These are phyloP conservation scores for Micromussa lordhowensis DNA, from an alignment of 92 coral and sea anemone species.

Conservation along the genomic window DNA sequence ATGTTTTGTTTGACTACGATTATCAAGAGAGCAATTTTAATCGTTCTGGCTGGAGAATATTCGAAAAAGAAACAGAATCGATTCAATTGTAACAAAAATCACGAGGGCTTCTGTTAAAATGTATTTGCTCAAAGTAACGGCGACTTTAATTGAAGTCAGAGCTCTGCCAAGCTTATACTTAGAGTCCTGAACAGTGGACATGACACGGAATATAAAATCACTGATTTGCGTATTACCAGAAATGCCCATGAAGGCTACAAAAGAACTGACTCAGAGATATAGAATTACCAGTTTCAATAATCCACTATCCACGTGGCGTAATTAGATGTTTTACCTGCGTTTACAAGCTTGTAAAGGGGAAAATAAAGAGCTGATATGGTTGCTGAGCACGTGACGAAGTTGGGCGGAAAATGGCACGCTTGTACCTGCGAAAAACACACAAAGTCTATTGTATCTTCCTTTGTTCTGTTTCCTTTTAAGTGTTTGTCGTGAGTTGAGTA, in stretches of 20 bases:
- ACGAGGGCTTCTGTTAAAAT: no score
- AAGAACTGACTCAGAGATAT: no score
- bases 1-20: not conserved
- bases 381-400: conserved; percentile 42
- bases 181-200: no score
- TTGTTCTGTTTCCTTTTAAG: conserved; percentile 3
- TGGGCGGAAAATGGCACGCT: conserved; percentile 30
- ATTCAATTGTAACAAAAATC: not conserved
- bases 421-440: conserved; percentile 11
- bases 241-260: no score
- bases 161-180: no score
- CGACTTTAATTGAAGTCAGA: no score
- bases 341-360: not conserved
- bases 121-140: no score
- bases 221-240: no score
- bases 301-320: conserved; percentile 18
- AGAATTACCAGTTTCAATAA: no score
- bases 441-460: conserved; percentile 8
- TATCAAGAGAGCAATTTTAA: not conserved
- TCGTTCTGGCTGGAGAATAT: not conserved
- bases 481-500: conserved; percentile 13
- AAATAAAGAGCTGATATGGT: conserved; percentile 11
- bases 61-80: not conserved
- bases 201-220: no score
- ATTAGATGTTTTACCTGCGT: not conserved